Conservation (phyloP, 2,888 invertebrate species). For the Phasia obesa region DNA sequence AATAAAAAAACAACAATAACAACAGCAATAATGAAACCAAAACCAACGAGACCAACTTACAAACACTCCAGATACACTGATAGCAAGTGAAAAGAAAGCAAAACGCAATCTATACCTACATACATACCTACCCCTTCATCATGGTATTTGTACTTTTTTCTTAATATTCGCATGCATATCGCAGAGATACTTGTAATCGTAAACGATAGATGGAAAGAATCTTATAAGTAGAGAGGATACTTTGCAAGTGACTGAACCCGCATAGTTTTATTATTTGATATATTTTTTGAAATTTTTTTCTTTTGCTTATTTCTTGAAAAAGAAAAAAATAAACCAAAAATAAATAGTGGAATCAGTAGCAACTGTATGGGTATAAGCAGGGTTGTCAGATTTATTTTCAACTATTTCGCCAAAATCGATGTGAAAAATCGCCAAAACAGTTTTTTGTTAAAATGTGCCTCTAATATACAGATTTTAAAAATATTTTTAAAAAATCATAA, state of each 20-base stretch:
- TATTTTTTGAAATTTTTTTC: constrained; percentile 18
- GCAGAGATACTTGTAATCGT: constrained; percentile 48
- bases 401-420: too few species aligned
- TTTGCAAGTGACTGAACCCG: constrained; percentile 73
- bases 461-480: too few species aligned
- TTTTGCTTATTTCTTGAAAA: constrained; percentile 1
- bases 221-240: constrained; percentile 64
- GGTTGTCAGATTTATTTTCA: too few species aligned
- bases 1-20: constrained; percentile 14
- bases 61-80: constrained; percentile 52
- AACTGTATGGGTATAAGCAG: constrained; percentile 31
- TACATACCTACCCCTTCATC: constrained; percentile 52
- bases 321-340: background rate
- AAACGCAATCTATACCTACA: constrained; percentile 37
- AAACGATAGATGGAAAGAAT: constrained; percentile 56
- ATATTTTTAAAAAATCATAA: too few species aligned
- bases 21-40: constrained; percentile 48
- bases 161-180: constrained; percentile 49
- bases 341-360: constrained; percentile 11
- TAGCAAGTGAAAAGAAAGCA: constrained; percentile 47
- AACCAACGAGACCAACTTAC: constrained; percentile 50
- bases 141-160: constrained; percentile 56
- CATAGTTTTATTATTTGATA: constrained; percentile 66
- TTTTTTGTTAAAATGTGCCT: too few species aligned
- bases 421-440: too few species aligned